Evolutionary conservation across 37 sponge, comb jelly and placozoan genomes (phyloP).

Genomic region (Halichondria panicea): DNA sequence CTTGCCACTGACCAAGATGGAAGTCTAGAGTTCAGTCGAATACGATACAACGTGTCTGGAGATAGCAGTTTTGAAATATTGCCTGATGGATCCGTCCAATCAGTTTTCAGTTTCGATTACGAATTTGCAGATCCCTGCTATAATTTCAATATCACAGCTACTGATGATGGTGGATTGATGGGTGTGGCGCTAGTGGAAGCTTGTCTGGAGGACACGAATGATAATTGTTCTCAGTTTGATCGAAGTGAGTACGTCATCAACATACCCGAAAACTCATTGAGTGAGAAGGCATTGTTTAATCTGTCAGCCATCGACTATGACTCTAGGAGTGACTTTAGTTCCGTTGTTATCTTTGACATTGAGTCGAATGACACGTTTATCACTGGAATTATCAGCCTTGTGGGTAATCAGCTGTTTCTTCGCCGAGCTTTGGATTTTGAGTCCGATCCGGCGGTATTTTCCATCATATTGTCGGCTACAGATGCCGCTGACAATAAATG

Average conservation of each 20-base stretch:
- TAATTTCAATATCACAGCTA: slow-evolving; percentile 34
- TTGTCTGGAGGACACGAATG: slow-evolving; percentile 47
- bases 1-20: slow-evolving; percentile 47
- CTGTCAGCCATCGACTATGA: slow-evolving; percentile 52
- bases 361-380: not conserved
- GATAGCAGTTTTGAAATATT: slow-evolving; percentile 17
- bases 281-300: slow-evolving; percentile 1
- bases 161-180: slow-evolving; percentile 15
- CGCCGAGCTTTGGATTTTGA: slow-evolving; percentile 30
- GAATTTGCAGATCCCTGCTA: slow-evolving; percentile 31
- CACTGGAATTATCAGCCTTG: slow-evolving; percentile 4
- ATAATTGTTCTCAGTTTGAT: slow-evolving; percentile 53
- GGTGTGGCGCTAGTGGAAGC: slow-evolving; percentile 31
- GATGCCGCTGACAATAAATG: slow-evolving; percentile 30
- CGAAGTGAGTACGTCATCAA: not conserved
- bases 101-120: slow-evolving; percentile 29
- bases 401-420: slow-evolving; percentile 11
- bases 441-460: slow-evolving; percentile 4
- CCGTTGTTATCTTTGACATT: slow-evolving; percentile 18
- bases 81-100: slow-evolving; percentile 30
- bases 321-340: slow-evolving; percentile 3
- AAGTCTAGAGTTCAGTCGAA: slow-evolving; percentile 20
- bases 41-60: slow-evolving; percentile 25
- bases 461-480: slow-evolving; percentile 31
- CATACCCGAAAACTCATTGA: slow-evolving; percentile 27